phyloP scores from a whole-genome alignment of 2,888 invertebrate species.

The Thera obeliscata region DNA sequence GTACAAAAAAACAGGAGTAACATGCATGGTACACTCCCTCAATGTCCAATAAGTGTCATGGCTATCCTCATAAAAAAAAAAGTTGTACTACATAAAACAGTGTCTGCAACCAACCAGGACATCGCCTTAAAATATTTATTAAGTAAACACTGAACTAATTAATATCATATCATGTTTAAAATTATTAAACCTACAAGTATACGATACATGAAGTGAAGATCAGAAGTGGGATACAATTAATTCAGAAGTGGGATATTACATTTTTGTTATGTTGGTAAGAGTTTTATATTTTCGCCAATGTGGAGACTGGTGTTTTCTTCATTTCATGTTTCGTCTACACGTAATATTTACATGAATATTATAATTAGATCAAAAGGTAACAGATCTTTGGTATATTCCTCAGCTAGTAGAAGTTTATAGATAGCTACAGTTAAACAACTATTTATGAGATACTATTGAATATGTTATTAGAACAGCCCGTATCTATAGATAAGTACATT shows the following conservation, averaged over 20 bases:
- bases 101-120: neutral
- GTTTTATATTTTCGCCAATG: no score
- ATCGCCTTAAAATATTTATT: constrained; percentile 33
- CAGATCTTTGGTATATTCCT: constrained; percentile 46
- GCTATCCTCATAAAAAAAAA: no score
- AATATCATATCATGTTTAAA: constrained; percentile 21
- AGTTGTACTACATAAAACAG: neutral
- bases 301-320: neutral
- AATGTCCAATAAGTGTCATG: no score
- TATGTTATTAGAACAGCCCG: constrained; percentile 1
- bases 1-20: no score
- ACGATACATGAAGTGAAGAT: constrained; percentile 35
- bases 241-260: neutral
- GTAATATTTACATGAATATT: constrained; percentile 47
- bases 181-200: constrained; percentile 31
- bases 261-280: neutral
- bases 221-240: neutral
- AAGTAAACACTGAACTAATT: constrained; percentile 49
- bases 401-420: constrained; percentile 24
- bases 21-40: no score
- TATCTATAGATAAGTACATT: neutral
- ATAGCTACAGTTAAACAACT: constrained; percentile 13
- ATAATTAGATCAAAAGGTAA: constrained; percentile 26
- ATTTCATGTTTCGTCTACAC: constrained; percentile 35
- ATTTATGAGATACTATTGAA: constrained; percentile 22